phyloP scores from a whole-genome alignment of 2,113 vertebrate species.

The Bombycilla garrulus region DNA sequence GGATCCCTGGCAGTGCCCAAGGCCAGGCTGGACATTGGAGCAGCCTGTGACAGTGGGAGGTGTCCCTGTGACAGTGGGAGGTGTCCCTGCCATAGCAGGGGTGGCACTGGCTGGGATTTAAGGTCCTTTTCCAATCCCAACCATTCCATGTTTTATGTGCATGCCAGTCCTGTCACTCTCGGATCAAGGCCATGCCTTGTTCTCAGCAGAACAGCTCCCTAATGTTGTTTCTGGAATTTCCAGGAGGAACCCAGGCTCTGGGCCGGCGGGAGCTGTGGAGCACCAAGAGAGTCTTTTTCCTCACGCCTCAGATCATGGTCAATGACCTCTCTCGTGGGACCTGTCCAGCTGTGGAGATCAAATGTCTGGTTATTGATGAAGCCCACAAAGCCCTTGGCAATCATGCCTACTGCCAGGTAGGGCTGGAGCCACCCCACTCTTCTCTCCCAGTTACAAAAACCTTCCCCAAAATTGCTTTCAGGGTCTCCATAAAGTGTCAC shows the following conservation, averaged over 20 bases:
- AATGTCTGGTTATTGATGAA: conserved; percentile 94
- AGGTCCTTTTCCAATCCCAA: background rate
- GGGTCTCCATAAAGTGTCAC: accelerated
- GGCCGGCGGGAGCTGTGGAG: conserved; percentile 84
- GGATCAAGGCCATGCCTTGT: background rate
- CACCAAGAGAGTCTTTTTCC: conserved; percentile 86
- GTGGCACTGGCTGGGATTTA: accelerated
- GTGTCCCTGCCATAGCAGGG: background rate
- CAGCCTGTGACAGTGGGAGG: no score
- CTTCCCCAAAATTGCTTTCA: accelerated
- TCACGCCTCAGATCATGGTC: conserved; percentile 95
- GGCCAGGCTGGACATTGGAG: background rate
- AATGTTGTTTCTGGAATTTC: background rate
- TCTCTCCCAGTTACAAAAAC: accelerated
- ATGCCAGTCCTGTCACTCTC: accelerated
- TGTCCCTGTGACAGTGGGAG: background rate
- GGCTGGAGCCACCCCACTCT: background rate
- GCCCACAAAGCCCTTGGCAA: conserved; percentile 96
- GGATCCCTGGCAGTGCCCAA: background rate
- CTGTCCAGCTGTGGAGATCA: conserved; percentile 84
- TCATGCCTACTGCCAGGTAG: conserved; percentile 95
- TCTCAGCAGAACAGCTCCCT: background rate
- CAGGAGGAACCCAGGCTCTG: conserved; percentile 85
- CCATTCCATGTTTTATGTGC: background rate
- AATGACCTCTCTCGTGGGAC: conserved; percentile 90